phyloP scores from a whole-genome alignment of 53 echinoderm and acorn worm species.

The Arbacia lixula region DNA sequence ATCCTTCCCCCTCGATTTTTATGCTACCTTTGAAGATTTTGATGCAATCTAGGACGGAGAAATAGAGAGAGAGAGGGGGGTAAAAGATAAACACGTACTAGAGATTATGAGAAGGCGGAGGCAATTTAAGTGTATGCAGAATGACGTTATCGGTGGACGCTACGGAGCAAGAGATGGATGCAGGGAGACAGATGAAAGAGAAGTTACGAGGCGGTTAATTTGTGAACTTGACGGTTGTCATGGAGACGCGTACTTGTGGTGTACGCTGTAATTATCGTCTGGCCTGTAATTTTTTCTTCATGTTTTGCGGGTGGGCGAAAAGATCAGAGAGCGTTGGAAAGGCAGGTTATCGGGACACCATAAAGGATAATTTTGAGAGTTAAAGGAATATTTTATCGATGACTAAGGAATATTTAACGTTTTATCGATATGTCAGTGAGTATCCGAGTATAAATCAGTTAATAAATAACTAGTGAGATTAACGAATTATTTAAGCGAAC shows the following conservation, averaged over 20 bases:
- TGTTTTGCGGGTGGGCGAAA: too few relatives aligned
- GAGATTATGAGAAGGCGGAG: constrained; percentile 29
- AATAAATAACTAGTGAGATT: too few relatives aligned
- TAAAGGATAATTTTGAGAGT: too few relatives aligned
- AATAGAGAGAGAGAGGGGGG: too few relatives aligned
- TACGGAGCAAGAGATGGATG: constrained; percentile 5
- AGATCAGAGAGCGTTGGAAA: too few relatives aligned
- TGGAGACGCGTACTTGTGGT: constrained; percentile 25
- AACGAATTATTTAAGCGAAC: too few relatives aligned
- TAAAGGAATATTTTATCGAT: too few relatives aligned
- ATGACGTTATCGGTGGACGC: constrained; percentile 28
- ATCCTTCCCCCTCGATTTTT: background rate
- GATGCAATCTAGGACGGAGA: constrained; percentile 35
- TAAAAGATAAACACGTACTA: constrained; percentile 16
- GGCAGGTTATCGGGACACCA: too few relatives aligned
- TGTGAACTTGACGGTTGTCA: constrained; percentile 36
- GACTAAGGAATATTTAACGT: too few relatives aligned
- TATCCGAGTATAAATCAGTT: too few relatives aligned
- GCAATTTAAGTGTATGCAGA: constrained; percentile 23
- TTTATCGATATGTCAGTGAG: too few relatives aligned
- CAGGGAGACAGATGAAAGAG: constrained; percentile 26
- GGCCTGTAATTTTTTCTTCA: too few relatives aligned
- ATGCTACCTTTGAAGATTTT: constrained; percentile 8
- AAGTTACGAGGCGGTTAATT: constrained; percentile 18
- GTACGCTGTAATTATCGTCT: constrained; percentile 30